These are phyloP conservation scores for Pagetopsis macropterus DNA, from an alignment of 2,797 vertebrate genomes.

Conservation along the genomic window DNA sequence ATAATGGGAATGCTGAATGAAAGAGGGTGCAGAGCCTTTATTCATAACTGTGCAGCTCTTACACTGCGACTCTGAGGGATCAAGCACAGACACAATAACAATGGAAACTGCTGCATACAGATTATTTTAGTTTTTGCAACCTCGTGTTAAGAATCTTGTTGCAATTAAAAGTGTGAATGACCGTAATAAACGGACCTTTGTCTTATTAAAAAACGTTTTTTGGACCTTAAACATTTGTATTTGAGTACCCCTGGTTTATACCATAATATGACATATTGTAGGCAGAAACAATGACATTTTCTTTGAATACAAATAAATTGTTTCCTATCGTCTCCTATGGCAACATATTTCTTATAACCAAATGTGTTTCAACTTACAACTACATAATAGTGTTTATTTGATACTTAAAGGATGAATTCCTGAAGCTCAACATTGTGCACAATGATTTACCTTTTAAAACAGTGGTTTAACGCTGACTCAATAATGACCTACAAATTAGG, in stretches of 20 bases:
- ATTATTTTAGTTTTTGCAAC: no score
- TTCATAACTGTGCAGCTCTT: no score
- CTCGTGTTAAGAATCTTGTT: no score
- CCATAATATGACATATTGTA: not conserved
- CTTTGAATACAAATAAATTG: not conserved
- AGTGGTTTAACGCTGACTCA: not conserved
- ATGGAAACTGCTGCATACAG: no score
- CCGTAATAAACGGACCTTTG: no score
- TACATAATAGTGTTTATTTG: not conserved
- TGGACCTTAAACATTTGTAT: no score
- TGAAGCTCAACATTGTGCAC: not conserved
- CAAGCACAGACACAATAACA: no score
- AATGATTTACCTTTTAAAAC: not conserved
- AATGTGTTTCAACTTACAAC: not conserved
- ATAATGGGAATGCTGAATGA: no score
- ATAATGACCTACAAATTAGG: constrained; percentile 8
- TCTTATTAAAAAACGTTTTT: no score
- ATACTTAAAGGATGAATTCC: not conserved
- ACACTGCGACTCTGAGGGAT: no score
- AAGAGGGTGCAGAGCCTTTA: no score
- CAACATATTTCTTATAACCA: not conserved
- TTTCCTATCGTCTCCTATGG: not conserved
- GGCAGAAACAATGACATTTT: not conserved
- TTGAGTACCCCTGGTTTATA: not conserved
- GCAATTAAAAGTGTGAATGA: no score